These are phyloP conservation scores for Prochilodus magdalenae DNA, from an alignment of 2,113 vertebrate genomes.

Conservation along the genomic window DNA sequence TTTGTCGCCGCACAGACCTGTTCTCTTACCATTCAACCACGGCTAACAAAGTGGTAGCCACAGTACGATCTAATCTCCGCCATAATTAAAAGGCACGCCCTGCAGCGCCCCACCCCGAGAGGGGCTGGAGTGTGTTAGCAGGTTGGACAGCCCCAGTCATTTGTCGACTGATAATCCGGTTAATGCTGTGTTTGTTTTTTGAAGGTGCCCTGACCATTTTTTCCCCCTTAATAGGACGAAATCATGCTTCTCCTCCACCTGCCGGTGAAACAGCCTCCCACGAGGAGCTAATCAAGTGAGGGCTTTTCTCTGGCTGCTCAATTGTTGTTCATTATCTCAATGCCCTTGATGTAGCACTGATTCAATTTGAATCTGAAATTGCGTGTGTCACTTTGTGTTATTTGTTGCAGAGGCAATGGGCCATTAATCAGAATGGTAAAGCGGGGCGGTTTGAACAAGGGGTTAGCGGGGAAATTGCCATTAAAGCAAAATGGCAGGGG, in stretches of 20 bases:
- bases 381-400: slow-evolving; percentile 17
- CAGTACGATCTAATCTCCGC: slow-evolving; percentile 5
- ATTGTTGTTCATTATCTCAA: slow-evolving; percentile 32
- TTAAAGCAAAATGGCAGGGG: background rate
- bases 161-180: slow-evolving; percentile 4
- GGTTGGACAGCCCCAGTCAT: background rate
- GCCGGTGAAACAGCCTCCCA: background rate
- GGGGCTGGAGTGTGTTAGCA: background rate
- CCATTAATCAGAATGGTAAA: slow-evolving; percentile 36
- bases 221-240: slow-evolving; percentile 1
- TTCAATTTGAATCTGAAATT: slow-evolving; percentile 36
- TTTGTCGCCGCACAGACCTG: background rate
- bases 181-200: background rate
- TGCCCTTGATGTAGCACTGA: slow-evolving; percentile 38
- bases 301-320: background rate
- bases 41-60: background rate
- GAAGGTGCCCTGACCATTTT: slow-evolving; percentile 32
- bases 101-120: background rate
- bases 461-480: background rate
- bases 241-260: slow-evolving; percentile 21
- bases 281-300: slow-evolving; percentile 11
- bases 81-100: slow-evolving; percentile 14
- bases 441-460: slow-evolving; percentile 6
- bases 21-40: background rate
- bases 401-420: slow-evolving; percentile 6